Percentiles rank a stretch among this genome's conserved stretches.
phyloP scores from a whole-genome alignment of 2,888 invertebrate genomes.

The Drosophila nigricruria region DNA sequence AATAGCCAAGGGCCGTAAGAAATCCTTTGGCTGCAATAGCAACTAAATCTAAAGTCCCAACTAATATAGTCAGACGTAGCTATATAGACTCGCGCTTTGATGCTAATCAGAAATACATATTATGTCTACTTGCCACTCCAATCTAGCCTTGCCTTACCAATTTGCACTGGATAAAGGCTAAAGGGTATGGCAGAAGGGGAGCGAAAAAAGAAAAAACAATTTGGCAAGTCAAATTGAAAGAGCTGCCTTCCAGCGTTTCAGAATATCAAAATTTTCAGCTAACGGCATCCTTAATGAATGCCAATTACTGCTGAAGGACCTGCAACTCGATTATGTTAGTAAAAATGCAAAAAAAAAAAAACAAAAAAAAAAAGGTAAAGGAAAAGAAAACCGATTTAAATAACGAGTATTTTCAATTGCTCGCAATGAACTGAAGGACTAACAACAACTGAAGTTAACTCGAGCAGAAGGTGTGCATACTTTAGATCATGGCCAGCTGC shows the following conservation, averaged over 20 bases:
- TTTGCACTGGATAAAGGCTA: background rate
- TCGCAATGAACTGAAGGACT: conserved; percentile 2
- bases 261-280: conserved; percentile 20
- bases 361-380: background rate
- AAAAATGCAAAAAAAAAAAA: background rate
- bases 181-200: conserved; percentile 1
- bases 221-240: conserved; percentile 58
- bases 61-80: background rate
- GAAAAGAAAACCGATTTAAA: conserved; percentile 25
- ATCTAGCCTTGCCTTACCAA: background rate
- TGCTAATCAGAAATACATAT: conserved; percentile 5
- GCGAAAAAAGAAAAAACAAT: conserved; percentile 30
- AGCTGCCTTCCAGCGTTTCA: conserved; percentile 25
- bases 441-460: background rate
- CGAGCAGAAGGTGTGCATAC: conserved; percentile 12
- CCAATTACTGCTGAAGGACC: conserved; percentile 45
- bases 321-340: conserved; percentile 42
- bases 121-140: background rate
- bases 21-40: background rate
- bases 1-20: background rate
- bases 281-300: conserved; percentile 46
- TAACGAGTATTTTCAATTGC: conserved; percentile 47
- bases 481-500: background rate
- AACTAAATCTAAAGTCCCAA: background rate
- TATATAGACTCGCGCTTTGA: background rate